Evolutionary conservation across 2,888 invertebrate species (phyloP).

Genomic region (Drosophila mimica): DNA sequence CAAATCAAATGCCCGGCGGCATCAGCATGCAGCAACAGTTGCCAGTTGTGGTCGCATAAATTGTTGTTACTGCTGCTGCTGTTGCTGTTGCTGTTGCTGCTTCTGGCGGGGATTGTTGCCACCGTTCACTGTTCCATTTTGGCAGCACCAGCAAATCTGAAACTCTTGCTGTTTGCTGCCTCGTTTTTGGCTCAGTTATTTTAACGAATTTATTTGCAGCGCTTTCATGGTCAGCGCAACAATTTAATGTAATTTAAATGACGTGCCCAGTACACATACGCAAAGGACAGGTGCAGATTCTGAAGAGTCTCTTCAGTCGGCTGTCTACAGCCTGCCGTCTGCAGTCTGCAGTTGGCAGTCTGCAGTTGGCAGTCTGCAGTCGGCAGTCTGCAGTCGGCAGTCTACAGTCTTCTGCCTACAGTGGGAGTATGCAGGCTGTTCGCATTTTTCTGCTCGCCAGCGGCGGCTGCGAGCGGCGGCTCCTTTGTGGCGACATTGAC

Average conservation of each 20-base stretch:
- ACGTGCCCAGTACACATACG: slow-evolving; percentile 78
- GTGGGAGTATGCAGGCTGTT: slow-evolving; percentile 76
- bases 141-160: slow-evolving; percentile 42
- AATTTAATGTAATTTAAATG: slow-evolving; percentile 84
- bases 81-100: slow-evolving; percentile 58
- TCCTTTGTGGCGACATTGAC: slow-evolving; percentile 75
- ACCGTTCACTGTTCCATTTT: slow-evolving; percentile 71
- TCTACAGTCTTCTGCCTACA: slow-evolving; percentile 34
- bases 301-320: slow-evolving; percentile 41
- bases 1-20: slow-evolving; percentile 78
- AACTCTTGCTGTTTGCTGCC: slow-evolving; percentile 31
- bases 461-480: slow-evolving; percentile 61
- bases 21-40: slow-evolving; percentile 42
- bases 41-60: slow-evolving; percentile 66
- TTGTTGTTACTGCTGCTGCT: slow-evolving; percentile 23
- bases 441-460: slow-evolving; percentile 72
- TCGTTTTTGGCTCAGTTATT: slow-evolving; percentile 79
- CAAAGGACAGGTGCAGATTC: slow-evolving; percentile 68
- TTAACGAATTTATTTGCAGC: slow-evolving; percentile 81
- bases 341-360: slow-evolving; percentile 10
- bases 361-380: slow-evolving; percentile 21
- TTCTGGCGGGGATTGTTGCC: slow-evolving; percentile 67
- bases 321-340: slow-evolving; percentile 26
- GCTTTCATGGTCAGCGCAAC: slow-evolving; percentile 82
- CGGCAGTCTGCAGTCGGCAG: slow-evolving; percentile 20